Evolutionary conservation across 1,140 invertebrate species (phyloP), one percentile per base, ranked within the genome.

Genomic region (Sinella curviseta): DNA sequence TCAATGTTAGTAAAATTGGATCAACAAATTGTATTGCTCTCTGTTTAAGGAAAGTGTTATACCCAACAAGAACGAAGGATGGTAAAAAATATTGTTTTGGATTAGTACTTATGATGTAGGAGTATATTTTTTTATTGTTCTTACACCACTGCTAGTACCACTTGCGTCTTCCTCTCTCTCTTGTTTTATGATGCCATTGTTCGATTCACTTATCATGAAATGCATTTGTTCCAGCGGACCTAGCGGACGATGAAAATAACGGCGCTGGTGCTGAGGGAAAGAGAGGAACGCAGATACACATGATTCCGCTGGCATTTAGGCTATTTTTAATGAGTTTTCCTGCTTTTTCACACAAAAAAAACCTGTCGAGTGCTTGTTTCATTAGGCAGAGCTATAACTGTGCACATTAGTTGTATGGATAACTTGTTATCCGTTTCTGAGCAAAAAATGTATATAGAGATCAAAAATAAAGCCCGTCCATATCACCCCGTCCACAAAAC

Each of bases 161-260:
- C 24, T 26, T 26, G 12, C 14, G 24, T 60, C 24, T 16, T 60
- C 57, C 57, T 60, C 57, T 4, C 3, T 12, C 24, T 60, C 57
- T 60, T 60, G 57, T 60, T 60, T 60, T 60, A 60, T 60, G 24
- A 16, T n/a, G 39, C n/a, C n/a, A 48, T 4, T 48, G 17, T 48
- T 4, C 17, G 65, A 70, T 30, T 31, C 26, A 12, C 31, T 33
- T 70, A 70, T 31, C 26, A 70, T 70, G 30, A 70, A 70, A 70
- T 70, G 65, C 65, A 70, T 70, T 30, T 70, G 65, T 14, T 70
- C 65, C 14, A 70, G 30, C 31, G 31, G 65, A 70, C 16, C 16
- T 12, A 12, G 30, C 65, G 8, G 65, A 12, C 14, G 65, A 70
- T 33, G 30, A 70, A 12, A n/a, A 33, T 33, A 12, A 30, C 12